Percentiles rank a stretch among this genome's conserved stretches.
Evolutionary conservation across 1,140 invertebrate genomes (phyloP).

Genomic region (Wasmannia auropunctata): DNA sequence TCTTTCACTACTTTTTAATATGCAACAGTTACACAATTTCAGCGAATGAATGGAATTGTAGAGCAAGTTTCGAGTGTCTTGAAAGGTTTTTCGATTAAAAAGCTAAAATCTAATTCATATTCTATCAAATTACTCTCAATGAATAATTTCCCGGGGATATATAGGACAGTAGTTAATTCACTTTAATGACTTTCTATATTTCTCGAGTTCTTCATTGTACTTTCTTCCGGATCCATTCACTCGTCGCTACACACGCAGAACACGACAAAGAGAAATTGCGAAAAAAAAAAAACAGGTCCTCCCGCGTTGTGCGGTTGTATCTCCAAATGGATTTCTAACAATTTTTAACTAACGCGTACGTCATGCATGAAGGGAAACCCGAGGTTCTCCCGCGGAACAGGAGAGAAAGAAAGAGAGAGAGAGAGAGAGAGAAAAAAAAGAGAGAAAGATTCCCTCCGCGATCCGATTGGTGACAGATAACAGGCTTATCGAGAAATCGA

Average conservation of each 20-base stretch:
- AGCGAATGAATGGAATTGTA: conserved; percentile 28
- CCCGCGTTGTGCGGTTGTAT: background rate
- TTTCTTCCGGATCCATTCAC: conserved; percentile 7
- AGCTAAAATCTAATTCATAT: background rate
- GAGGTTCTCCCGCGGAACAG: background rate
- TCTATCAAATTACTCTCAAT: background rate
- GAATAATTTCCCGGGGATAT: background rate
- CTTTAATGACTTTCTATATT: conserved; percentile 10
- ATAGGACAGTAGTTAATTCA: background rate
- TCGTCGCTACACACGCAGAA: background rate
- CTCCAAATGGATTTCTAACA: background rate
- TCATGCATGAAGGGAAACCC: background rate
- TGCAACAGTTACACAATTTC: background rate
- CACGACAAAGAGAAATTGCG: conserved; percentile 31
- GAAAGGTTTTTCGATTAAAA: conserved; percentile 9
- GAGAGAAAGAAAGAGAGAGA: background rate
- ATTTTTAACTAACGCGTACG: conserved; percentile 32
- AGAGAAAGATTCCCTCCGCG: too few relatives aligned
- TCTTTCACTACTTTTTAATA: conserved; percentile 20
- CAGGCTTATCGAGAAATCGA: background rate
- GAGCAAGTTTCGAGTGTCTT: background rate
- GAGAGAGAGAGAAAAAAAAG: background rate
- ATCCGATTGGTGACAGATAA: background rate
- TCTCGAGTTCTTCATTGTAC: background rate
- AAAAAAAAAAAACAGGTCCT: conserved; percentile 14